These are phyloP conservation scores for Bellardia pandia DNA, from an alignment of 2,888 invertebrate species.

Conservation along the genomic window DNA sequence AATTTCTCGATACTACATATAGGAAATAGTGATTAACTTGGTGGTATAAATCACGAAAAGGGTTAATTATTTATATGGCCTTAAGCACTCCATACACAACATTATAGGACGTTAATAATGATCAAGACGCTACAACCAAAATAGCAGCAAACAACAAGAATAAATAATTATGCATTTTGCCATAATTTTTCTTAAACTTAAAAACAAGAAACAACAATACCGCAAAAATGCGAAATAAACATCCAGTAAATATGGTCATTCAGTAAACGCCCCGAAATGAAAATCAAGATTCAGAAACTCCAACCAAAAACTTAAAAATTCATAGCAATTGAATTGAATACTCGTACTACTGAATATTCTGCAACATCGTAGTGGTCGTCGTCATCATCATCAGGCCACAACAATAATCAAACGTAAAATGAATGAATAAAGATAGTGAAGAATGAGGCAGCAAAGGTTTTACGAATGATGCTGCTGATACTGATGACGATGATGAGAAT, in stretches of 20 bases:
- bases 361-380: constrained; percentile 15
- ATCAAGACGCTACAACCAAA: constrained; percentile 36
- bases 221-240: constrained; percentile 42
- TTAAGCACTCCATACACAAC: constrained; percentile 24
- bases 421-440: constrained; percentile 7
- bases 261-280: constrained; percentile 67
- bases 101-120: constrained; percentile 39
- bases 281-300: constrained; percentile 41
- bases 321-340: constrained; percentile 56
- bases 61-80: constrained; percentile 49
- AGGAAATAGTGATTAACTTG: neutral
- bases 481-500: constrained; percentile 27
- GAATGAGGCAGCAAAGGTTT: constrained; percentile 12
- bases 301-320: constrained; percentile 31
- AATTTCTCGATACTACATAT: neutral
- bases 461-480: constrained; percentile 5
- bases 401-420: constrained; percentile 31
- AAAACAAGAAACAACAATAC: constrained; percentile 36
- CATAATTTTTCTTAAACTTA: constrained; percentile 77
- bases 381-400: constrained; percentile 27
- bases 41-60: constrained; percentile 32
- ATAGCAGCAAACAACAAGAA: constrained; percentile 32
- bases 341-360: constrained; percentile 39
- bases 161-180: constrained; percentile 82
- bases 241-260: constrained; percentile 63